Conservation (phyloP, 1,140 invertebrate species). For the Saccostrea glomerata region DNA sequence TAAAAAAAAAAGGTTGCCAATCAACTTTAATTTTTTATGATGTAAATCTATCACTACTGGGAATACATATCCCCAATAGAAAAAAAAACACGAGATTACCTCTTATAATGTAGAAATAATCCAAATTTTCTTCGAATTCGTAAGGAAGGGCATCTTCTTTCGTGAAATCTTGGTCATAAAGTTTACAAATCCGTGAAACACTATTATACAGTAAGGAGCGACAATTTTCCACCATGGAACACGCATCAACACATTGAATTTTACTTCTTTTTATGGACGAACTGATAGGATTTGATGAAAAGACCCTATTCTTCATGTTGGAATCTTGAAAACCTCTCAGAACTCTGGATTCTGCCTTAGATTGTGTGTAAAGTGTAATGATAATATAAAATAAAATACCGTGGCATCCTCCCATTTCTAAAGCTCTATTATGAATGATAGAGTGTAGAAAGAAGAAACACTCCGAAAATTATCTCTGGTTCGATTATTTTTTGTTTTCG, state of each 20-base stretch:
- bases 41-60: no score
- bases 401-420: neutral
- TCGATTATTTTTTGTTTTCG: conserved; percentile 3
- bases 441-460: neutral
- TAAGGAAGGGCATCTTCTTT: neutral
- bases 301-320: conserved; percentile 5
- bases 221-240: neutral
- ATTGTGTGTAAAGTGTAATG: conserved; percentile 2
- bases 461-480: neutral
- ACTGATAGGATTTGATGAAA: neutral
- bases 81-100: neutral
- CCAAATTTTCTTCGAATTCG: conserved; percentile 6
- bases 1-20: no score
- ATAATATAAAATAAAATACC: neutral
- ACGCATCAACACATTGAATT: conserved; percentile 14
- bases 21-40: no score
- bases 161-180: conserved; percentile 9
- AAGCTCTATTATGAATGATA: neutral
- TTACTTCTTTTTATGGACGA: neutral
- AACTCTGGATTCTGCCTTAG: neutral
- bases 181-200: neutral
- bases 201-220: neutral
- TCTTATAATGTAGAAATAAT: conserved; percentile 12
- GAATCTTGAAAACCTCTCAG: conserved; percentile 2
- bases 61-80: no score